Percentiles rank a stretch among this genome's conserved stretches.
Conservation (phyloP, 2,888 invertebrate genomes). For the Spatulosminthurus flaviceps region DNA sequence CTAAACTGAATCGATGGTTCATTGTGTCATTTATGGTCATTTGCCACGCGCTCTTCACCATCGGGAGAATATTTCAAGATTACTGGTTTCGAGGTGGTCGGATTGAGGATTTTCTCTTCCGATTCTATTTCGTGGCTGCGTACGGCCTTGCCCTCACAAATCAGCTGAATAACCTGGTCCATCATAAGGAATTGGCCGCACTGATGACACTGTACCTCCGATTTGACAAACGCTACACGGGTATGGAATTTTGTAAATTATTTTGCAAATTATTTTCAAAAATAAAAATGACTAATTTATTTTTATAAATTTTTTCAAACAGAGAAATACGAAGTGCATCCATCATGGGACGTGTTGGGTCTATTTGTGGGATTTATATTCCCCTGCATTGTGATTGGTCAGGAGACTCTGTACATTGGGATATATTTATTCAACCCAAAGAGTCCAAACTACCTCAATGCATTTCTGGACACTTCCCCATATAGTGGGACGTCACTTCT, state of each 20-base stretch:
- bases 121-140: slow-evolving; percentile 15
- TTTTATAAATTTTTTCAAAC: too few species aligned
- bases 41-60: not conserved
- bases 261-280: not conserved
- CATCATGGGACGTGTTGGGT: not conserved
- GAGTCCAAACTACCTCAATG: slow-evolving; percentile 7
- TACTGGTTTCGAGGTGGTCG: not conserved
- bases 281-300: too few species aligned
- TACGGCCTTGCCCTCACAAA: not conserved
- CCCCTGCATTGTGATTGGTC: not conserved
- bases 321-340: not conserved
- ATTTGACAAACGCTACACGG: not conserved
- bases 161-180: not conserved
- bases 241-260: not conserved
- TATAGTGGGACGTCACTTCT: not conserved
- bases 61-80: not conserved
- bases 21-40: not conserved
- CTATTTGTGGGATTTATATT: not conserved
- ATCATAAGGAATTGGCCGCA: not conserved
- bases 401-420: not conserved
- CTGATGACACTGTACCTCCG: not conserved
- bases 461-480: not conserved
- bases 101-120: not conserved
- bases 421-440: slow-evolving; percentile 18
- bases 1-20: too few species aligned